Percentiles rank a stretch among this genome's conserved stretches.
These are phyloP conservation scores for Tiliacea citrago DNA, from an alignment of 2,888 invertebrate species.

Conservation along the genomic window DNA sequence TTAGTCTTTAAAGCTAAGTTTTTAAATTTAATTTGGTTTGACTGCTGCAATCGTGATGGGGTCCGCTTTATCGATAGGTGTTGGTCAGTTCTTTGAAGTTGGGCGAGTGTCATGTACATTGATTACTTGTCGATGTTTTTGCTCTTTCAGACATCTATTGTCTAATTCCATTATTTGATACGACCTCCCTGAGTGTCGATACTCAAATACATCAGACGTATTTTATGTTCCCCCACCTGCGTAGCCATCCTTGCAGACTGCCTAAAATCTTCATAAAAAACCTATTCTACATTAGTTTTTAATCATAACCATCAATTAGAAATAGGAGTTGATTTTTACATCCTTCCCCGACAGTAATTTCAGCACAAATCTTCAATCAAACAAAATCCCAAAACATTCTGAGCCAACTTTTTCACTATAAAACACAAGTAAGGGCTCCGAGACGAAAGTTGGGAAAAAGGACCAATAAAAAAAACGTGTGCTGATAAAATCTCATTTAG, in stretches of 20 bases:
- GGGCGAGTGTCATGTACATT: slow-evolving; percentile 60
- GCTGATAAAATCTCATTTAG: slow-evolving; percentile 78
- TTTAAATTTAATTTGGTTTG: slow-evolving; percentile 62
- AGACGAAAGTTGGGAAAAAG: slow-evolving; percentile 50
- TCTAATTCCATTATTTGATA: slow-evolving; percentile 6
- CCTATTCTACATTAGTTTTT: no score
- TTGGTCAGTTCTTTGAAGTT: slow-evolving; percentile 68
- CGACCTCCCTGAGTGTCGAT: background rate
- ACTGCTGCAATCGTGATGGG: slow-evolving; percentile 30
- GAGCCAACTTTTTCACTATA: slow-evolving; percentile 34
- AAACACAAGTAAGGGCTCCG: slow-evolving; percentile 40
- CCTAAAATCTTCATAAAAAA: background rate
- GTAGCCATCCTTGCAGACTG: background rate
- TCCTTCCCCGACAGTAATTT: slow-evolving; percentile 1
- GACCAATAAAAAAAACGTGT: slow-evolving; percentile 51
- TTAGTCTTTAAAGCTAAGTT: slow-evolving; percentile 61
- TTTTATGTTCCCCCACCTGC: background rate
- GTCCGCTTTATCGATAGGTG: slow-evolving; percentile 50
- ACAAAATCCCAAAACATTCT: slow-evolving; percentile 25
- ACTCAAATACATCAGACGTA: background rate
- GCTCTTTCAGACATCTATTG: background rate
- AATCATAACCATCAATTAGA: background rate
- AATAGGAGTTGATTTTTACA: background rate
- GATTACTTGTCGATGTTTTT: slow-evolving; percentile 51
- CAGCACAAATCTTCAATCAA: slow-evolving; percentile 1